A percentile compares a stretch with the other conserved stretches of the same genome.
Evolutionary conservation across 2,113 vertebrate species (phyloP).

Genomic region (Ceyx margarethae): DNA sequence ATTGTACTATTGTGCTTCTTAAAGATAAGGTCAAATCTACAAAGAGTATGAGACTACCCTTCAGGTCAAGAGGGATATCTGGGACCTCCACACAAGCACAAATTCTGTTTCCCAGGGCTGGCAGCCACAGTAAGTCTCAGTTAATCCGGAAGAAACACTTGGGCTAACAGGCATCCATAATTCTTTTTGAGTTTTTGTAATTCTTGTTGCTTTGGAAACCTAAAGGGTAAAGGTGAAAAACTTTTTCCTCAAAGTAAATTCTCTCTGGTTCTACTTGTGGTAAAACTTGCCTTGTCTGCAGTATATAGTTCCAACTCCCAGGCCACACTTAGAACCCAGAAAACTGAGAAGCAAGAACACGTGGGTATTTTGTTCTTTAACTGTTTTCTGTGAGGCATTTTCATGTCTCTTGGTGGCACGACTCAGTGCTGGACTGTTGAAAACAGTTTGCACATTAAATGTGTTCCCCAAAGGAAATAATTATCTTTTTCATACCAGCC

Average conservation of each 20-base stretch:
- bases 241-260: background rate
- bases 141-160: background rate
- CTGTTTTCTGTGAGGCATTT: slow-evolving; percentile 23
- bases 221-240: background rate
- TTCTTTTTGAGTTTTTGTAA: too few species aligned
- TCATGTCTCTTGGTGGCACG: slow-evolving; percentile 14
- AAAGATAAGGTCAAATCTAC: background rate
- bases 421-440: background rate
- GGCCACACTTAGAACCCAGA: background rate
- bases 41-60: background rate
- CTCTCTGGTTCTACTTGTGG: background rate
- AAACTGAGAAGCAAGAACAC: background rate
- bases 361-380: background rate
- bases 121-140: background rate
- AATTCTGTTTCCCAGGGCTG: background rate
- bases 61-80: background rate
- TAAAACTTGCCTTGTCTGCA: background rate
- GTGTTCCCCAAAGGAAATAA: background rate
- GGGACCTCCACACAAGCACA: background rate
- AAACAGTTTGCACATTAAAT: background rate
- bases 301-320: background rate
- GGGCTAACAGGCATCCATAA: background rate
- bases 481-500: background rate
- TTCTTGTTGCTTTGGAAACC: background rate
- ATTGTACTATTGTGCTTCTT: background rate